Evolutionary conservation across 2,113 vertebrate genomes (phyloP).

Genomic region (Addax nasomaculatus): DNA sequence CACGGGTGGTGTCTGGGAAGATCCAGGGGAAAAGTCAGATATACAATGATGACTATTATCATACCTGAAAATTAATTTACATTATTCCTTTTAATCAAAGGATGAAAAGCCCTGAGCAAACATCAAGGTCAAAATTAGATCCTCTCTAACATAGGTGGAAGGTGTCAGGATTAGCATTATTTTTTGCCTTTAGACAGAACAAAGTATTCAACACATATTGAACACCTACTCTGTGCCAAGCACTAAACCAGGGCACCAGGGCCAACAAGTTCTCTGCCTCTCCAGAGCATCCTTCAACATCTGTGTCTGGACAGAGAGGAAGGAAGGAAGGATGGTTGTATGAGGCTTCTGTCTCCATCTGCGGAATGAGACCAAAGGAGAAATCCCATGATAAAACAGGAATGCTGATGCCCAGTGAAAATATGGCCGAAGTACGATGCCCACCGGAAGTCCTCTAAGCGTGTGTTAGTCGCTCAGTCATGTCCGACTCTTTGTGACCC

Average conservation of each 20-base stretch:
- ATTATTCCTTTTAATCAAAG: background rate
- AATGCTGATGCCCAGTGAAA: rapidly evolving
- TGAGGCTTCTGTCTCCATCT: rapidly evolving
- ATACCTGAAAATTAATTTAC: background rate
- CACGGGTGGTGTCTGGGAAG: background rate
- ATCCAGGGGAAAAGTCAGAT: background rate
- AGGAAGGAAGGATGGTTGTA: rapidly evolving
- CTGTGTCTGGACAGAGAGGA: background rate
- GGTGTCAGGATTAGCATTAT: no score
- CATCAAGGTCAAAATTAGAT: background rate
- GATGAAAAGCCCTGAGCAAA: background rate
- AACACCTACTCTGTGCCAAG: no score
- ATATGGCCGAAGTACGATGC: rapidly evolving
- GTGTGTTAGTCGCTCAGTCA: background rate
- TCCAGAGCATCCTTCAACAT: background rate
- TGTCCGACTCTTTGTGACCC: background rate
- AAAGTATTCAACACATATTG: background rate
- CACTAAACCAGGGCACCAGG: background rate
- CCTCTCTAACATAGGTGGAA: background rate
- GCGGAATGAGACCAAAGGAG: rapidly evolving
- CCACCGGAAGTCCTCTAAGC: rapidly evolving
- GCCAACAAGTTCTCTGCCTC: background rate
- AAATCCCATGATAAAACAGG: rapidly evolving
- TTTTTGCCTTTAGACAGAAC: background rate
- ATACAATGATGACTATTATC: background rate